Conservation (phyloP, 2,888 invertebrate genomes). For the Corbicula japonica region DNA sequence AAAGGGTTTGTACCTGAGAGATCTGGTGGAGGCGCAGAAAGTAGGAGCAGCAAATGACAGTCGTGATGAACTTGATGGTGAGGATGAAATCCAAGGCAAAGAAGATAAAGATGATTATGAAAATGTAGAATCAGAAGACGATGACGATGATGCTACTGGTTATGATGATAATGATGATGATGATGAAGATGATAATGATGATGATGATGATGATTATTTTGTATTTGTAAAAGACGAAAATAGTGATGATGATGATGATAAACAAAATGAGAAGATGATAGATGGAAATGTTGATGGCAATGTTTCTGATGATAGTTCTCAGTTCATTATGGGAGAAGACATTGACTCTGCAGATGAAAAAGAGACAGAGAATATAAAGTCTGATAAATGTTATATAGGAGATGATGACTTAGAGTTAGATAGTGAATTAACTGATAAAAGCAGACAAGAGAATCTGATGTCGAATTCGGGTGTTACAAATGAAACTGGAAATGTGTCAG, state of each 20-base stretch:
- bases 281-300: background rate
- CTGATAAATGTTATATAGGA: background rate
- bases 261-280: constrained; percentile 9
- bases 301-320: background rate
- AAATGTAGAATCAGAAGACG: background rate
- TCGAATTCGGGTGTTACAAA: too few species aligned
- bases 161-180: constrained; percentile 14
- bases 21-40: constrained; percentile 33
- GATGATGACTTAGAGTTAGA: background rate
- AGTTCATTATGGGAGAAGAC: background rate
- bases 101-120: constrained; percentile 10
- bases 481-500: too few species aligned
- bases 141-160: constrained; percentile 22
- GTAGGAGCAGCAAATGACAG: background rate
- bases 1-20: constrained; percentile 47
- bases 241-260: constrained; percentile 21
- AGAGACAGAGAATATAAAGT: background rate
- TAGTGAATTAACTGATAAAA: too few species aligned
- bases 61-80: constrained; percentile 16
- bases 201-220: constrained; percentile 19
- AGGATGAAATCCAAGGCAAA: constrained; percentile 1
- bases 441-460: too few species aligned
- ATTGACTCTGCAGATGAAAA: background rate
- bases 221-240: constrained; percentile 29
- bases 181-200: constrained; percentile 1